Evolutionary conservation across 2,113 vertebrate genomes (phyloP).

Genomic region (Chamaetylas fuelleborni): DNA sequence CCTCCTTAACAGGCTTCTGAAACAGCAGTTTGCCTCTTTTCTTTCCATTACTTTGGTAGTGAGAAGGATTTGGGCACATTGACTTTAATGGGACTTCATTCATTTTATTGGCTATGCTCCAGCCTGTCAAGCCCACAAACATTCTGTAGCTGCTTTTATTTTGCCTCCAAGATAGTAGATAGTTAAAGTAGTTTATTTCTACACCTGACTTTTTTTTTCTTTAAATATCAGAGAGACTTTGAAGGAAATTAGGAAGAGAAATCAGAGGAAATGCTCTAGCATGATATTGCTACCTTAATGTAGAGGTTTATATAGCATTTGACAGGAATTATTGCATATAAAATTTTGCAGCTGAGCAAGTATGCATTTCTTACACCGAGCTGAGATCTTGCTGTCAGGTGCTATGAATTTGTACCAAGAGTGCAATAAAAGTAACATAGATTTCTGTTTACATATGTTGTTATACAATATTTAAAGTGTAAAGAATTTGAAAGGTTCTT

Average conservation of each 20-base stretch:
- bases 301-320: neutral
- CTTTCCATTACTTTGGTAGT: neutral
- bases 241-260: neutral
- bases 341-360: neutral
- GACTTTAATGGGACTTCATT: neutral
- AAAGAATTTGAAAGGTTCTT: constrained; percentile 37
- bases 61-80: neutral
- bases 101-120: neutral
- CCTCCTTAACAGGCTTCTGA: neutral
- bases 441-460: constrained; percentile 1
- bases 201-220: neutral
- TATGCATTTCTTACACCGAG: neutral
- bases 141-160: neutral
- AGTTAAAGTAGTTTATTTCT: neutral
- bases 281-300: neutral
- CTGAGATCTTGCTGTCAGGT: neutral
- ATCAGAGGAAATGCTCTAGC: neutral
- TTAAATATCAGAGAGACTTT: neutral
- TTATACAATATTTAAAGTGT: constrained; percentile 38
- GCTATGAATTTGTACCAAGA: constrained; percentile 7
- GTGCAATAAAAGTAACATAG: constrained; percentile 18
- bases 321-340: neutral
- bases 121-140: neutral
- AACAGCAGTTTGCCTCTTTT: neutral
- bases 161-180: neutral